phyloP scores from a whole-genome alignment of 2,113 vertebrate genomes.

The Eolophus roseicapilla region DNA sequence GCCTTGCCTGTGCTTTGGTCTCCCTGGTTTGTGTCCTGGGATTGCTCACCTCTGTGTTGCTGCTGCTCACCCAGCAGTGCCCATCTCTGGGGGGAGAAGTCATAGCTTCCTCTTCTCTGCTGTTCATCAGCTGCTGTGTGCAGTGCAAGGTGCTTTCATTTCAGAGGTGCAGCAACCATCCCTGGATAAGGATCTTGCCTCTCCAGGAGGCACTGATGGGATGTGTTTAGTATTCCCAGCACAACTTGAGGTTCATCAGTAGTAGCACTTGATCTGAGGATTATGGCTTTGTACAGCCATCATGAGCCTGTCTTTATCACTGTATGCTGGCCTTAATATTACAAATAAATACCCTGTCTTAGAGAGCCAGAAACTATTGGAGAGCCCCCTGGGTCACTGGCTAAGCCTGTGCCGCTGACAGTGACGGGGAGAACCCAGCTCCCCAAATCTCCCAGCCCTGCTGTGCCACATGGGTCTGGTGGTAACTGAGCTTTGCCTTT shows the following conservation, averaged over 20 bases:
- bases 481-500: not conserved
- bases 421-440: not conserved
- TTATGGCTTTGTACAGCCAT: not conserved
- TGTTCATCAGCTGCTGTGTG: not conserved
- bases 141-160: not conserved
- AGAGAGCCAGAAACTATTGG: not conserved
- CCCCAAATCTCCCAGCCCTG: rapidly evolving
- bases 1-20: not conserved
- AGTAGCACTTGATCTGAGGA: not conserved
- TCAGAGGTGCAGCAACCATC: rapidly evolving
- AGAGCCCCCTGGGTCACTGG: not conserved
- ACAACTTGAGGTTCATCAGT: not conserved
- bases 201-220: not conserved
- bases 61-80: not conserved
- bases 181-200: not conserved
- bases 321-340: not conserved
- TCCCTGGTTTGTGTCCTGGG: not conserved
- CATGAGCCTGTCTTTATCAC: not conserved
- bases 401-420: not conserved
- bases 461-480: not conserved
- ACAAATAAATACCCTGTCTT: not conserved
- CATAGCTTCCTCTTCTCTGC: not conserved
- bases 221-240: not conserved
- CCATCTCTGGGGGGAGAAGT: not conserved
- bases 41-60: not conserved